Evolutionary conservation across 2,113 vertebrate genomes (phyloP).

Genomic region (Ictalurus furcatus): DNA sequence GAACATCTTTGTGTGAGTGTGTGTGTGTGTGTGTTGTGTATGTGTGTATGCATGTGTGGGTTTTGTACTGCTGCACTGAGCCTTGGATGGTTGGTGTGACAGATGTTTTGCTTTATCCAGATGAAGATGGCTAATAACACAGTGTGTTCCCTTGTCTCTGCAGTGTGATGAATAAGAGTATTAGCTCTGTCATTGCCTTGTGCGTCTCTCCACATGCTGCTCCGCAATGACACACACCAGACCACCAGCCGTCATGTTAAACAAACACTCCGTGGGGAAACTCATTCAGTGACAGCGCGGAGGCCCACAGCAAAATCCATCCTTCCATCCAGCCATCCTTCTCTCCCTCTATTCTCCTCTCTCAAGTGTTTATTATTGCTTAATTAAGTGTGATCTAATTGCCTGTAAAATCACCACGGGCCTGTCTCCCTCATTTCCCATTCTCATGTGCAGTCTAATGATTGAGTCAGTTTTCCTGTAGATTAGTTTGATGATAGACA

Average conservation of each 20-base stretch:
- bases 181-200: slow-evolving; percentile 16
- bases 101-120: slow-evolving; percentile 37
- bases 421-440: slow-evolving; percentile 34
- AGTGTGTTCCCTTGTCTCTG: slow-evolving; percentile 39
- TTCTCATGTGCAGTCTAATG: slow-evolving; percentile 40
- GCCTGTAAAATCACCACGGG: slow-evolving; percentile 53
- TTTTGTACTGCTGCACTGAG: slow-evolving; percentile 9
- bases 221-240: slow-evolving; percentile 37
- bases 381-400: slow-evolving; percentile 52
- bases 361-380: slow-evolving; percentile 50
- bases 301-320: slow-evolving; percentile 41
- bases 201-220: slow-evolving; percentile 22
- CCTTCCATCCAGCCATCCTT: slow-evolving; percentile 30
- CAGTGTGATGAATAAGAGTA: slow-evolving; percentile 45
- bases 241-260: slow-evolving; percentile 51
- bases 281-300: slow-evolving; percentile 35
- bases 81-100: slow-evolving; percentile 4
- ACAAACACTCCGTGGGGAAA: slow-evolving; percentile 43
- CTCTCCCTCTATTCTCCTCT: slow-evolving; percentile 17
- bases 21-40: neutral
- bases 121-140: slow-evolving; percentile 48
- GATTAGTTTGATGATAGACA: slow-evolving; percentile 49
- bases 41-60: neutral
- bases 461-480: slow-evolving; percentile 46
- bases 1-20: neutral